Evolutionary conservation across 1,140 invertebrate species (phyloP).

Genomic region (Drosophila parvula): DNA sequence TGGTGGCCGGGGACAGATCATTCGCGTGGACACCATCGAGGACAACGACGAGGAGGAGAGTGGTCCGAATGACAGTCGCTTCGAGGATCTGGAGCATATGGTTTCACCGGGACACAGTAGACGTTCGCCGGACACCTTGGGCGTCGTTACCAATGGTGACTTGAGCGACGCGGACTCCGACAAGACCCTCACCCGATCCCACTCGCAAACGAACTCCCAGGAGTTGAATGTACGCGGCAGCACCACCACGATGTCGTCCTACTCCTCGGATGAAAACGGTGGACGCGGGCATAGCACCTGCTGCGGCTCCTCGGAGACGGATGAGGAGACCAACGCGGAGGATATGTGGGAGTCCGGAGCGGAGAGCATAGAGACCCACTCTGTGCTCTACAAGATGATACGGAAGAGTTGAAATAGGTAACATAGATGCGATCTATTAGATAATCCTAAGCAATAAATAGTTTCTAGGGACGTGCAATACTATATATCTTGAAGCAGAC

Average conservation of each 20-base stretch:
- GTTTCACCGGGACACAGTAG: slow-evolving; percentile 55
- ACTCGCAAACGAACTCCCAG: slow-evolving; percentile 54
- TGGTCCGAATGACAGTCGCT: slow-evolving; percentile 60
- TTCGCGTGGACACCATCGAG: slow-evolving; percentile 79
- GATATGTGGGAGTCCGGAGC: slow-evolving; percentile 92
- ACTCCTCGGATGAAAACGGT: slow-evolving; percentile 72
- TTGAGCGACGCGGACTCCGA: slow-evolving; percentile 78
- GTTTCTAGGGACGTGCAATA: slow-evolving; percentile 68
- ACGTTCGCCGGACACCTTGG: slow-evolving; percentile 19
- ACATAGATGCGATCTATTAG: background rate
- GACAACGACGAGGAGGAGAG: slow-evolving; percentile 79
- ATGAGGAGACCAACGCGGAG: slow-evolving; percentile 89
- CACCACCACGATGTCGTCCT: slow-evolving; percentile 54
- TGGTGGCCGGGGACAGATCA: slow-evolving; percentile 70
- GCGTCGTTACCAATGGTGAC: slow-evolving; percentile 27
- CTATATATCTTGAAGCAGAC: slow-evolving; percentile 16
- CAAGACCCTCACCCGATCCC: slow-evolving; percentile 71
- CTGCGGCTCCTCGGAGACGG: slow-evolving; percentile 83
- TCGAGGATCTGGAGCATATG: slow-evolving; percentile 82
- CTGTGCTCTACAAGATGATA: slow-evolving; percentile 90
- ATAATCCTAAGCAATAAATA: slow-evolving; percentile 2
- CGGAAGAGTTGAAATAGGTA: slow-evolving; percentile 79
- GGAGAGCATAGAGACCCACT: slow-evolving; percentile 93
- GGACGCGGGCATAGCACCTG: slow-evolving; percentile 68
- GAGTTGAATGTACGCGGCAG: slow-evolving; percentile 58